These are phyloP conservation scores for Terrapene triunguis DNA, from an alignment of 2,113 vertebrate genomes.

Conservation along the genomic window DNA sequence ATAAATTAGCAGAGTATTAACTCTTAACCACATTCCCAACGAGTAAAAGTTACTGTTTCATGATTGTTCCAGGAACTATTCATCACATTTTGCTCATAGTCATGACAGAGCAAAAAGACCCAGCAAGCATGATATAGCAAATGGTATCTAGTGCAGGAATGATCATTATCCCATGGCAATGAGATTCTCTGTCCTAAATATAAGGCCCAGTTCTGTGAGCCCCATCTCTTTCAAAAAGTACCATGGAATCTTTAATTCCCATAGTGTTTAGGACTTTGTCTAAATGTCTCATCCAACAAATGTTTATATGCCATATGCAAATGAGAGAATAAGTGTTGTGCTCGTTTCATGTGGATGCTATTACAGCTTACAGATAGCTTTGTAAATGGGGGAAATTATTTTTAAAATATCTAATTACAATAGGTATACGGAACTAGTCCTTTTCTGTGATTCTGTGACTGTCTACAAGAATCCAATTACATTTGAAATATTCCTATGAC, in stretches of 20 bases:
- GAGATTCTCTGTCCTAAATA: not conserved
- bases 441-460: not conserved
- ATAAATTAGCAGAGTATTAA: not conserved
- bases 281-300: not conserved
- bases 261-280: not conserved
- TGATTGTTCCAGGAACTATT: not conserved
- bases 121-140: not conserved
- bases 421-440: not conserved
- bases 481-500: not conserved
- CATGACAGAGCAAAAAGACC: not conserved
- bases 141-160: not conserved
- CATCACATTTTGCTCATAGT: not conserved
- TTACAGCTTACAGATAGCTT: not conserved
- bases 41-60: not conserved
- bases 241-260: not conserved
- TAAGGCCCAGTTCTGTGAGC: not conserved
- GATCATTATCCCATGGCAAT: not conserved
- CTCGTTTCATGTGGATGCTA: not conserved
- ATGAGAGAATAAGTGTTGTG: not conserved
- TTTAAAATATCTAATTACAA: not conserved
- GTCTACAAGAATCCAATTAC: not conserved
- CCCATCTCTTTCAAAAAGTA: not conserved
- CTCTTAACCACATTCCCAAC: not conserved
- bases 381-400: not conserved
- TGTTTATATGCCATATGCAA: not conserved